Evolutionary conservation across 2,797 vertebrate genomes (phyloP).

Genomic region (Protosalanx chinensis): DNA sequence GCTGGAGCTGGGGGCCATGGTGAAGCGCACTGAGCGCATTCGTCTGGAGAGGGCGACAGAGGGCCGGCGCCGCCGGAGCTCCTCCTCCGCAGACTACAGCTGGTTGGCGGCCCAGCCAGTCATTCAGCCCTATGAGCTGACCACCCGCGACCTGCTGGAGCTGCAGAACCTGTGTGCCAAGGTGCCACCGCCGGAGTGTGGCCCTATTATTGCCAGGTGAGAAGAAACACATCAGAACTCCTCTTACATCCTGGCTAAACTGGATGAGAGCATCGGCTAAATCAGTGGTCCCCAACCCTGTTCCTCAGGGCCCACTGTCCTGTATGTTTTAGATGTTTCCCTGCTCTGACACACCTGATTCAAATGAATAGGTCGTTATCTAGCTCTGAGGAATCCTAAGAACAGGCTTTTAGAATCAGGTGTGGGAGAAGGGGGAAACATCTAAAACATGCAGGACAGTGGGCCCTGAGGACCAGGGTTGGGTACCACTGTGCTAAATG

Average conservation of each 20-base stretch:
- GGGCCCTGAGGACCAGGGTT: too few relatives aligned
- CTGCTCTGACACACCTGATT: too few relatives aligned
- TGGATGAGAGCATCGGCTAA: too few relatives aligned
- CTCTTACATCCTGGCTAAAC: not conserved
- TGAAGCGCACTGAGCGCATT: slow-evolving; percentile 77
- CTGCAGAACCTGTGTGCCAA: slow-evolving; percentile 77
- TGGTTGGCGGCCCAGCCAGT: slow-evolving; percentile 71
- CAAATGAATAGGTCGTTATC: too few relatives aligned
- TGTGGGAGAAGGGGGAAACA: too few relatives aligned
- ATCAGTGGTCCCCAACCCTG: too few relatives aligned
- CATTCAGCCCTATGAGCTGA: slow-evolving; percentile 69
- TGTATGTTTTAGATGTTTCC: too few relatives aligned
- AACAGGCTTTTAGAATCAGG: too few relatives aligned
- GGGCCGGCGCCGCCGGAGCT: slow-evolving; percentile 63
- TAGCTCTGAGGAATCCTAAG: too few relatives aligned
- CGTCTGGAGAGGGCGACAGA: slow-evolving; percentile 67
- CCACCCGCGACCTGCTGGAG: slow-evolving; percentile 73
- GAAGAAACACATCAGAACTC: not conserved
- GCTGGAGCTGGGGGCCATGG: slow-evolving; percentile 78
- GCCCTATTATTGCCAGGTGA: slow-evolving; percentile 76
- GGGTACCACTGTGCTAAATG: too few relatives aligned
- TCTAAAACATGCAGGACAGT: too few relatives aligned
- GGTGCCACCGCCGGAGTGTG: slow-evolving; percentile 76
- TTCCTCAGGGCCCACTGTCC: too few relatives aligned
- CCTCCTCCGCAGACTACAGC: slow-evolving; percentile 76